These are phyloP conservation scores for Xerus inauris DNA, from an alignment of 2,113 vertebrate species.

Conservation along the genomic window DNA sequence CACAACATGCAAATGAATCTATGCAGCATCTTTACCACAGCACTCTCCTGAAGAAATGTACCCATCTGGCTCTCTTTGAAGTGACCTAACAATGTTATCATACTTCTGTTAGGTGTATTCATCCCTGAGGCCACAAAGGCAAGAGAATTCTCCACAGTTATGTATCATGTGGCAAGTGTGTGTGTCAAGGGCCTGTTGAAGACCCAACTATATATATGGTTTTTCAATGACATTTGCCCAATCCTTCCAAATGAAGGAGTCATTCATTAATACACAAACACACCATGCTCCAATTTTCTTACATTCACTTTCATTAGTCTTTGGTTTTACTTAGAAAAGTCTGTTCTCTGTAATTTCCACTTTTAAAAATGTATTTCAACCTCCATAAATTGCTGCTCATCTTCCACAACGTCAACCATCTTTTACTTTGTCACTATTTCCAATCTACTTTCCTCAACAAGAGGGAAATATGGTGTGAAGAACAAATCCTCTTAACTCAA, in stretches of 20 bases:
- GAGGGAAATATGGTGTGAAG: not conserved
- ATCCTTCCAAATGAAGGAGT: constrained; percentile 6
- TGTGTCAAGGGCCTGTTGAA: not conserved
- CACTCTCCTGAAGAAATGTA: not conserved
- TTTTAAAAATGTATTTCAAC: constrained; percentile 1
- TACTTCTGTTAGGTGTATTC: not conserved
- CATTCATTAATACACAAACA: not conserved
- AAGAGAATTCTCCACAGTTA: not conserved
- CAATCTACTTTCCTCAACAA: not conserved
- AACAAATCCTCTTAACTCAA: not conserved
- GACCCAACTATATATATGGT: not conserved
- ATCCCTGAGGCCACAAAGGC: not conserved
- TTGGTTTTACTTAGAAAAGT: constrained; percentile 51
- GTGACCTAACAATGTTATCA: not conserved
- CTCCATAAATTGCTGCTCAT: not conserved
- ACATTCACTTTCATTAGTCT: not conserved
- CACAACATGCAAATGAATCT: not conserved
- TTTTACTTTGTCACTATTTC: not conserved
- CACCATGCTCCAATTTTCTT: not conserved
- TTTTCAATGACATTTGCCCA: constrained; percentile 5
- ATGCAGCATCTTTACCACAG: not conserved
- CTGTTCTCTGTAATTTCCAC: constrained; percentile 8
- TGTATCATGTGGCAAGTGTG: not conserved
- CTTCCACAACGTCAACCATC: not conserved
- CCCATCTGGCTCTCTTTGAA: not conserved